Percentiles rank a stretch among this genome's conserved stretches.
Conservation (phyloP, 2,113 vertebrate genomes). For the Nothoprocta pentlandii region DNA sequence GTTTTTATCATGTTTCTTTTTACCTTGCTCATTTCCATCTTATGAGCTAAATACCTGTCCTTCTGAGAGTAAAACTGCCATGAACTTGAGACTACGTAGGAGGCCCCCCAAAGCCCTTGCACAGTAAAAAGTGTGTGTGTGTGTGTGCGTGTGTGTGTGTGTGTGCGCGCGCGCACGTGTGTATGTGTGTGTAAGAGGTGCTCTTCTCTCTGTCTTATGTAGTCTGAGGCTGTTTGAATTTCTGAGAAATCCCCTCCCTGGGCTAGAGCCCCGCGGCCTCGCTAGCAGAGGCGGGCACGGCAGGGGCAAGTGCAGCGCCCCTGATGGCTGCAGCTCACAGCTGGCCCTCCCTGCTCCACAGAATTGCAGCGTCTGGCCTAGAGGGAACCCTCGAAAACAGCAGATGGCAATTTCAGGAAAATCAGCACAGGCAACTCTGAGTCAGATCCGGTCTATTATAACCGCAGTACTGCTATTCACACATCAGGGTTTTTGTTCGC, state of each 20-base stretch:
- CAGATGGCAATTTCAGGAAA: background rate
- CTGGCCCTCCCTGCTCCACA: background rate
- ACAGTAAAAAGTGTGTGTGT: background rate
- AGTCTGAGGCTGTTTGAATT: background rate
- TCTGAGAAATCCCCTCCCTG: background rate
- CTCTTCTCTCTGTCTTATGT: background rate
- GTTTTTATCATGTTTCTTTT: slow-evolving; percentile 27
- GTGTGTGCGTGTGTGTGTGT: background rate
- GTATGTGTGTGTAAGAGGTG: background rate
- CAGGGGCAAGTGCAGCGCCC: background rate
- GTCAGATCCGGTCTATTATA: background rate
- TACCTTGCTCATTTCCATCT: slow-evolving; percentile 34
- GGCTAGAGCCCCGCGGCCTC: background rate
- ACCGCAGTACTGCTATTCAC: background rate
- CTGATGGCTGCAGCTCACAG: fast-evolving
- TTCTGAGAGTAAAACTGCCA: background rate
- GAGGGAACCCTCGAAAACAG: background rate
- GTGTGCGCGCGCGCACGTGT: too few relatives aligned
- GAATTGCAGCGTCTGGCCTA: background rate
- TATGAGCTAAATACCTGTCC: background rate
- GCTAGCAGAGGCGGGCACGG: background rate
- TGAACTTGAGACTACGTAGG: background rate
- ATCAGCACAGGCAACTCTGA: background rate
- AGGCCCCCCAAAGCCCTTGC: background rate
- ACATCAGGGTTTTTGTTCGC: background rate